Base-by-base conservation (phyloP, 2,888 invertebrate species). In the Caenorhabditis japonica region DNA sequence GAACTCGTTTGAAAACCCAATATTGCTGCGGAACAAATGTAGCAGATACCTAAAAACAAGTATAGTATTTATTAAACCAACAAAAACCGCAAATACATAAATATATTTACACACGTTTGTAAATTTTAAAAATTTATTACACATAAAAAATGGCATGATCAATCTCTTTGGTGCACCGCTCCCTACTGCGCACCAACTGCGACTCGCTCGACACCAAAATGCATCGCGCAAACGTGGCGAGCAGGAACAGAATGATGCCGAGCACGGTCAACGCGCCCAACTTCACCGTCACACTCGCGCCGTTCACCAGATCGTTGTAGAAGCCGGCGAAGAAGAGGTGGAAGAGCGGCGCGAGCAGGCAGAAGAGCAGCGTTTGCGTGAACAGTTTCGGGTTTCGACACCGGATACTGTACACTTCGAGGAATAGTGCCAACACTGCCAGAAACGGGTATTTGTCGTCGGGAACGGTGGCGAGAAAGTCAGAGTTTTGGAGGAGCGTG, bases 361-460 rank as follows among this genome's bases (percentile, higher is more conserved):
- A 59, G 55, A 60, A 69, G 12, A 60, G 10, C 1, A 60, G 15
- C 1, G 69, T 53, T 25, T 69, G 69, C 21, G 56, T 58, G 38
- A 66, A 66, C n/a, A 66, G 44, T 56, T 49, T 56, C 25, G 59
- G 33, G 23, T 59, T 52, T 4, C 59, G 15, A 52, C 53, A 59
- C 7, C 59, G 59, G 39, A 66, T 58, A 1, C 56, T 19, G 39
- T 66, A 56, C 36, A 66, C 13, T 46, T 68, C 59, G 17, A 68
- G 59, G 46, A 59, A 47, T 0, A 68, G 30, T n/a, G 39, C 46
- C 2, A 59, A 27, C 4, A 66, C 49, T 8, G 56, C 43, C 10
- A 66, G 56, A 12, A 66, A 66, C n/a, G 66, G 66, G 56, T 56
- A 66, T 33, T 66, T 66, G 56, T 66, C 66, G 21, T 66, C 66